Evolutionary conservation across 2,113 vertebrate genomes (phyloP).

Genomic region (Lophura nycthemera): DNA sequence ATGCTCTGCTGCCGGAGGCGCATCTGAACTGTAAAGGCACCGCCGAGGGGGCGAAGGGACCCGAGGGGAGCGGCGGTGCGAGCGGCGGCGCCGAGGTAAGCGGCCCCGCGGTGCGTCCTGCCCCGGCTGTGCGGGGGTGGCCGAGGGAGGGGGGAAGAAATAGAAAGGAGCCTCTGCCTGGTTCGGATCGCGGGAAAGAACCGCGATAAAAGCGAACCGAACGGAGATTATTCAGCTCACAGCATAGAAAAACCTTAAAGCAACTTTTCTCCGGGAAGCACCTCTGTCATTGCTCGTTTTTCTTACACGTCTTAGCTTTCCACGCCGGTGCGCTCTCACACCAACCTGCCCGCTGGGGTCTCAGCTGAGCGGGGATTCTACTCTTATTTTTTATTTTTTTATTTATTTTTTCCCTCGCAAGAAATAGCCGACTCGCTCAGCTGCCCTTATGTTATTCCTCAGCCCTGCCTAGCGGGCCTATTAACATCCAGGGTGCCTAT

Average conservation of each 20-base stretch:
- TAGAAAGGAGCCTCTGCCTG: neutral
- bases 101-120: conserved; percentile 20
- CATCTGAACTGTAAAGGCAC: conserved; percentile 75
- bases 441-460: neutral
- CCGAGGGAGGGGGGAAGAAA: neutral
- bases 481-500: neutral
- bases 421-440: neutral
- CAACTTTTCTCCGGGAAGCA: conserved; percentile 71
- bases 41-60: conserved; percentile 54
- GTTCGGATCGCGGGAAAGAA: neutral
- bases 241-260: neutral
- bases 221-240: neutral
- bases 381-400: neutral
- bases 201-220: neutral
- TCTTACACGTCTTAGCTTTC: neutral
- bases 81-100: conserved; percentile 78
- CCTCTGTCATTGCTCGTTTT: conserved; percentile 1
- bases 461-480: neutral
- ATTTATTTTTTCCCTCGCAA: neutral
- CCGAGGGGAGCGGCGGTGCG: conserved; percentile 59
- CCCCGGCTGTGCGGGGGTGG: conserved; percentile 22
- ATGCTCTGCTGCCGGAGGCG: conserved; percentile 61
- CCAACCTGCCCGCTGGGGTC: neutral
- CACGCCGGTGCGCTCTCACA: neutral
- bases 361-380: neutral